A percentile compares a stretch with the other conserved stretches of the same genome.
Conservation (phyloP, 2,113 vertebrate genomes). For the Xiphophorus maculatus region DNA sequence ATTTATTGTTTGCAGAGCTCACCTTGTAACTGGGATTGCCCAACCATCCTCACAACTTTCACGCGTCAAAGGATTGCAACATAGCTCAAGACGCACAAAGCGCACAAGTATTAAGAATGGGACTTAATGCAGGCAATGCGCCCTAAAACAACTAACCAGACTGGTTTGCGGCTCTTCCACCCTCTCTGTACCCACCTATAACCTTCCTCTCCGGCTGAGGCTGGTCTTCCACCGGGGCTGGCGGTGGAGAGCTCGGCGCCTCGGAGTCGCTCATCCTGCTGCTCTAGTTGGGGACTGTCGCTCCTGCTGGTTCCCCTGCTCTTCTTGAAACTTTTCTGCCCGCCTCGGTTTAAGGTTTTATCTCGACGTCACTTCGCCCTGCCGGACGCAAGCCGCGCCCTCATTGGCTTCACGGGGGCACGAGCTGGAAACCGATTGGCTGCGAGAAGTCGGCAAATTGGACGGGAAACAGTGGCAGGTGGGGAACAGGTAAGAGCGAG, state of each 20-base stretch:
- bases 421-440: conserved; percentile 48
- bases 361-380: conserved; percentile 49
- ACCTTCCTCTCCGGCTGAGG: conserved; percentile 78
- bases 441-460: conserved; percentile 36
- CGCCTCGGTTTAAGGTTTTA: conserved; percentile 70
- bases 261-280: conserved; percentile 79
- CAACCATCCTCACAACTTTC: not conserved
- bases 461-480: conserved; percentile 38
- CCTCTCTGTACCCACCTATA: conserved; percentile 70
- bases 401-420: conserved; percentile 66
- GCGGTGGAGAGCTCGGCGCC: conserved; percentile 69
- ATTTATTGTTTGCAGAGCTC: not conserved
- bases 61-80: not conserved
- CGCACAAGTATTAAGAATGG: not conserved
- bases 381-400: conserved; percentile 31
- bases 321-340: conserved; percentile 46
- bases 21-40: not conserved
- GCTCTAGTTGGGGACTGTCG: not conserved
- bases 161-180: not conserved
- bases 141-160: not conserved
- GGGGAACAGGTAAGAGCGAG: conserved; percentile 12
- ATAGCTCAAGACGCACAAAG: not conserved
- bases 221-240: conserved; percentile 63
- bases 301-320: conserved; percentile 27
- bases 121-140: not conserved